Evolutionary conservation across 2,888 invertebrate species (phyloP).

Genomic region (Arctia plantaginis): DNA sequence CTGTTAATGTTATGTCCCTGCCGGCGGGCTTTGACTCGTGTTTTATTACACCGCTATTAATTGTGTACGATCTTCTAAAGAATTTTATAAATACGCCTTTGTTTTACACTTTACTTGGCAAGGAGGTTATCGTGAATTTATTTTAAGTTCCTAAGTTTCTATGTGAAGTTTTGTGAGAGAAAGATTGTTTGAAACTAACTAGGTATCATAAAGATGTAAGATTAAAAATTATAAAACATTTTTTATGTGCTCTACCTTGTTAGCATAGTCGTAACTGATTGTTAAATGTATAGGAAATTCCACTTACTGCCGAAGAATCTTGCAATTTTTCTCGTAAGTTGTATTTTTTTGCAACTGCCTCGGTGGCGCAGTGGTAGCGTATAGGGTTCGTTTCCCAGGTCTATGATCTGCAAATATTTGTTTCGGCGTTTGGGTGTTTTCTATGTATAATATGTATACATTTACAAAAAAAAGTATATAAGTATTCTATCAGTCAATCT

Average conservation of each 20-base stretch:
- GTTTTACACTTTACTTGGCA: slow-evolving; percentile 46
- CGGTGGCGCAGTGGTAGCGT: too few species aligned
- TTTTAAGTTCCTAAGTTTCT: slow-evolving; percentile 25
- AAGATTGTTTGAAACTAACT: slow-evolving; percentile 16
- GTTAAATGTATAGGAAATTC: neutral
- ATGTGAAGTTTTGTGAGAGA: slow-evolving; percentile 17
- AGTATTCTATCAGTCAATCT: too few species aligned
- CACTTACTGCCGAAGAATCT: too few species aligned
- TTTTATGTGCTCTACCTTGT: neutral
- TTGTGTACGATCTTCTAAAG: slow-evolving; percentile 68
- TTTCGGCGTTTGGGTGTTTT: too few species aligned
- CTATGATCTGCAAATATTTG: too few species aligned
- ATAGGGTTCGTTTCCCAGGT: too few species aligned
- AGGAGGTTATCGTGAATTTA: slow-evolving; percentile 33
- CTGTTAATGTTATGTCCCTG: slow-evolving; percentile 80
- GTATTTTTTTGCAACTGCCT: too few species aligned
- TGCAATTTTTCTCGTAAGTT: too few species aligned
- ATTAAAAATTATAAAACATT: neutral
- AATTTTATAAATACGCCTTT: slow-evolving; percentile 56
- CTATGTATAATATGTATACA: too few species aligned
- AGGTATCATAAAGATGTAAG: slow-evolving; percentile 14
- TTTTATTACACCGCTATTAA: slow-evolving; percentile 79
- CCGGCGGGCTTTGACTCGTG: slow-evolving; percentile 76
- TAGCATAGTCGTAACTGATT: neutral
- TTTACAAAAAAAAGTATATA: too few species aligned